Evolutionary conservation across 2,888 invertebrate genomes (phyloP).

Genomic region (Lepidochrysops patricia): DNA sequence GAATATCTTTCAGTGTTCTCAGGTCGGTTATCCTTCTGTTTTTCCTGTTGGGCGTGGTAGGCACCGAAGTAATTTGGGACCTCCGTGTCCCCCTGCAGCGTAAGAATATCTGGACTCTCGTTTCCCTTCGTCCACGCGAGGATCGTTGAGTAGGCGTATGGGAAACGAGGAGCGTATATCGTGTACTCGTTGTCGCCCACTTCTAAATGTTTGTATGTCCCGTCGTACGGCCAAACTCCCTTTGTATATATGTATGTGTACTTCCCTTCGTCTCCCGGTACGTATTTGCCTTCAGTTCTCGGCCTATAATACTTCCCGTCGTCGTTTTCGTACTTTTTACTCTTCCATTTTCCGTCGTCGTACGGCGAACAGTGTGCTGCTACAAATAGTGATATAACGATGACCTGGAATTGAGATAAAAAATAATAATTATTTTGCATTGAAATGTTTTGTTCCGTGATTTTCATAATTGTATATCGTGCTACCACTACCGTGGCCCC

Average conservation of each 20-base stretch:
- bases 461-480: no score
- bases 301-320: slow-evolving; percentile 63
- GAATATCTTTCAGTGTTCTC: neutral
- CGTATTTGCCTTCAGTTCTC: slow-evolving; percentile 65
- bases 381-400: slow-evolving; percentile 36
- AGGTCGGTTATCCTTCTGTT: no score
- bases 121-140: slow-evolving; percentile 46
- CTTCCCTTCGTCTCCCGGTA: slow-evolving; percentile 50
- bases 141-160: slow-evolving; percentile 52
- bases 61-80: slow-evolving; percentile 37
- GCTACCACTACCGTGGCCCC: no score
- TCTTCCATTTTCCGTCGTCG: slow-evolving; percentile 48
- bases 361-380: slow-evolving; percentile 41
- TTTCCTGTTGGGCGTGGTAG: neutral
- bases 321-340: slow-evolving; percentile 44
- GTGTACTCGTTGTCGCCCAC: slow-evolving; percentile 40
- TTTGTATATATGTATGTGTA: slow-evolving; percentile 31
- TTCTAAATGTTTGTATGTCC: slow-evolving; percentile 29
- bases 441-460: neutral
- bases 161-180: slow-evolving; percentile 53
- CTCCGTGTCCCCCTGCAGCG: slow-evolving; percentile 41
- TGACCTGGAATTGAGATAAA: slow-evolving; percentile 37
- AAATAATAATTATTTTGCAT: neutral
- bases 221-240: slow-evolving; percentile 30
- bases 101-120: slow-evolving; percentile 41